Base-by-base conservation (phyloP, 1,140 invertebrate species). In the Diploscapter pachys region DNA sequence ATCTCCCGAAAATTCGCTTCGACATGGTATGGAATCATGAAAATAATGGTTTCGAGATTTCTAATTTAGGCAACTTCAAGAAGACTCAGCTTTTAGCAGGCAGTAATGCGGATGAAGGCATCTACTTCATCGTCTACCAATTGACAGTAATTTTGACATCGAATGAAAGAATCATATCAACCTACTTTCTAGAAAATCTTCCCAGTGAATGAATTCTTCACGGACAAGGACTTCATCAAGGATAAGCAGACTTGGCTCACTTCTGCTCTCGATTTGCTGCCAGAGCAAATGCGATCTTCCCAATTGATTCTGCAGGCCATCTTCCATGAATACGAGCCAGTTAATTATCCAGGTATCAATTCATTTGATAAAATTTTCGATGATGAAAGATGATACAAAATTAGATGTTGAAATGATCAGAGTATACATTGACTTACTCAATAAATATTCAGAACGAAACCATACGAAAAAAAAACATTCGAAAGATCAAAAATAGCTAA, bases 31-130 rank as follows among this genome's bases (percentile, higher is more conserved):
- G 31, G 31, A 31, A 31, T 31, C 31, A 31, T 31, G 31, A 31
- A 31, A 31, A 31, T 31, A 31, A 31, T 31, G 31, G 1, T 31
- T 31, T 31, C 31, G 31, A 31, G 31, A 31, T 31, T 31, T 0
- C 31, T 31, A 31, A 31, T 31, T 31, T 1, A 31, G 91, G 69
- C 6, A 92, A 94, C 81, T 97, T 96, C 87, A 98, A 98, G 86
- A 93, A 93, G 84, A 93, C 92, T 13, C 94, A 93, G 81, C 91
- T 98, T 76, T 87, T 98, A n/a, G 91, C 95, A 89, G 95, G 95
- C 5, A 93, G 91, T 55, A 96, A 96, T 86, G 51, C 64, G 8
- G 83, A 86, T 65, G 85, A 85, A 67, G 80, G 85, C 13, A 85
- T 85, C 53, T 85, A 85, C 71, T 85, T 85, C 62, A 78, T 85